Evolutionary conservation across 2,113 vertebrate genomes (phyloP).

Genomic region (Grammomys dolichurus): DNA sequence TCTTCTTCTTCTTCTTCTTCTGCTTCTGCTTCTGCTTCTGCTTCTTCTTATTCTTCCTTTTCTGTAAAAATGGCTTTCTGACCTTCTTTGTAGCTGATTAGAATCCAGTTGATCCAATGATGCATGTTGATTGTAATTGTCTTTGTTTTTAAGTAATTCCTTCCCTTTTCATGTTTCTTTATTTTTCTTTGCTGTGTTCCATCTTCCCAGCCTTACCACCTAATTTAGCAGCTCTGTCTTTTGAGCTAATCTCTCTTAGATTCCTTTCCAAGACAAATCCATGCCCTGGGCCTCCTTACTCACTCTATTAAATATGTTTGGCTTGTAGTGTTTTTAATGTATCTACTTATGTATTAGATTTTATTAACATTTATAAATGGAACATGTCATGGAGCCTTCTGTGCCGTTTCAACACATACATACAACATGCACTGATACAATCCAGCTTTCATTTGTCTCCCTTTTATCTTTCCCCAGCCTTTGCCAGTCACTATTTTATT

Average conservation of each 20-base stretch:
- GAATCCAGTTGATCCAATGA: not conserved
- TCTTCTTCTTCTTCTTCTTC: too few relatives aligned
- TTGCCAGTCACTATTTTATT: not conserved
- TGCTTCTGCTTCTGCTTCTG: too few relatives aligned
- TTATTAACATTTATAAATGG: not conserved
- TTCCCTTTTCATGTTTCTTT: not conserved
- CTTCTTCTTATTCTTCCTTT: too few relatives aligned
- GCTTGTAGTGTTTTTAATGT: not conserved
- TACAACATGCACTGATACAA: not conserved
- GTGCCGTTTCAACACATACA: not conserved
- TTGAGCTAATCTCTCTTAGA: not conserved
- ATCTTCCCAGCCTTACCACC: not conserved
- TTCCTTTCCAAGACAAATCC: conserved; percentile 16
- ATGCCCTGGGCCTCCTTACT: not conserved
- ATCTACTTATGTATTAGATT: not conserved
- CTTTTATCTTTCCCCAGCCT: not conserved
- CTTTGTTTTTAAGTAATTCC: not conserved
- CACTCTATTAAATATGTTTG: not conserved
- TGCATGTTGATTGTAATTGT: conserved; percentile 19
- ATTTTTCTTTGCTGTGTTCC: not conserved
- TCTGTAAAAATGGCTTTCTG: not conserved
- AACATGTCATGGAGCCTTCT: not conserved
- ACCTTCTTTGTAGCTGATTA: conserved; percentile 47
- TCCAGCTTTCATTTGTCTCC: not conserved
- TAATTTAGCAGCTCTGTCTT: not conserved